Conservation (phyloP, 2,888 invertebrate genomes). For the Spilarctia lutea region DNA sequence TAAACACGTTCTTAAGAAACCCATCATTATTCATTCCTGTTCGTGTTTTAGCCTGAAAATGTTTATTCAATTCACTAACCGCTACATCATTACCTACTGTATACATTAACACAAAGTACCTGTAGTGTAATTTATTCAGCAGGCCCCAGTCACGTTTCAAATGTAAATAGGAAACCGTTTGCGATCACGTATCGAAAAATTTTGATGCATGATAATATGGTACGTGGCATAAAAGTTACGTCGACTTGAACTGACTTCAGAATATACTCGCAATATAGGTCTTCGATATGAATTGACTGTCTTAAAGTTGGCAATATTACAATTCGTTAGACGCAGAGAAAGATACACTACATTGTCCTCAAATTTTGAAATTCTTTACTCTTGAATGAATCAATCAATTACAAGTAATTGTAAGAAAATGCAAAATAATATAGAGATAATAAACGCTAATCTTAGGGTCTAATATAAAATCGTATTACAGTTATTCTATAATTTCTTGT, state of each 20-base stretch:
- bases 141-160: constrained; percentile 43
- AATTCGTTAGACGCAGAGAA: not conserved
- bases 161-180: constrained; percentile 53
- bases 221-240: constrained; percentile 29
- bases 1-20: not conserved
- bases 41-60: constrained; percentile 5
- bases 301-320: not conserved
- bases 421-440: not conserved
- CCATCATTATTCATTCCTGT: not conserved
- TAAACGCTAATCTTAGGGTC: not conserved
- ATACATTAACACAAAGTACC: constrained; percentile 18
- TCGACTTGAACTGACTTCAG: not conserved
- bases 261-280: not conserved
- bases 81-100: constrained; percentile 9
- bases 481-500: too few species aligned
- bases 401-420: not conserved
- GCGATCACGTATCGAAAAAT: constrained; percentile 39
- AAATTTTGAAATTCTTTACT: not conserved
- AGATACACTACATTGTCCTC: not conserved
- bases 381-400: too few species aligned
- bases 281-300: not conserved
- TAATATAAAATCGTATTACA: not conserved
- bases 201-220: constrained; percentile 29
- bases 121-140: constrained; percentile 56
- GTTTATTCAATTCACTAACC: constrained; percentile 11